These are phyloP conservation scores for Scaptomyza montana DNA, from an alignment of 1,140 invertebrate species.

Conservation along the genomic window DNA sequence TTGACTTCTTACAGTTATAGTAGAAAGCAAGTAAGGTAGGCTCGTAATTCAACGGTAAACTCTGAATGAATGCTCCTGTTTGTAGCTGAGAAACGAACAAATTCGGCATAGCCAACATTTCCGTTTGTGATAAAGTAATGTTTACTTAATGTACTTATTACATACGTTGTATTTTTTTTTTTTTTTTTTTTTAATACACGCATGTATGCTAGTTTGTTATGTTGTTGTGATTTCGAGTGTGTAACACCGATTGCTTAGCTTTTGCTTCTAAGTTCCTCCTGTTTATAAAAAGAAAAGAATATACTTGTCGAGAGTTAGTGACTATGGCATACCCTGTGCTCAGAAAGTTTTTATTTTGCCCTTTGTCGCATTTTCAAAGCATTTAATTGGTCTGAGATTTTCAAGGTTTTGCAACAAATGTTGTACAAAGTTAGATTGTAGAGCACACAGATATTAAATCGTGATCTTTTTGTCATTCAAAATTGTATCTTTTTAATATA, in stretches of 20 bases:
- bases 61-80: conserved; percentile 49
- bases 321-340: neutral
- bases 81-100: conserved; percentile 27
- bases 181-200: neutral
- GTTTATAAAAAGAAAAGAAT: neutral
- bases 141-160: conserved; percentile 6
- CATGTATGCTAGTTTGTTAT: neutral
- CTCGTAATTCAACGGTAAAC: conserved; percentile 26
- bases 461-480: no score
- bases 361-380: no score
- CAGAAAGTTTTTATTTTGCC: no score
- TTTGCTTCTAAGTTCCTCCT: conserved; percentile 26
- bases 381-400: no score
- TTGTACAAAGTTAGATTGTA: no score
- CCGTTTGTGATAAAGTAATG: conserved; percentile 56
- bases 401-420: no score
- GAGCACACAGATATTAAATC: no score
- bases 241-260: conserved; percentile 41
- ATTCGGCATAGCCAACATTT: conserved; percentile 47
- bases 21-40: conserved; percentile 3
- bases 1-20: conserved; percentile 16
- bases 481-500: no score
- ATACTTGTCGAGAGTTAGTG: neutral
- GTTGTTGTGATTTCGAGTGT: conserved; percentile 44
- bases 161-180: neutral